Conservation (phyloP, 2,888 invertebrate species). For the Aleiodes alternator region DNA sequence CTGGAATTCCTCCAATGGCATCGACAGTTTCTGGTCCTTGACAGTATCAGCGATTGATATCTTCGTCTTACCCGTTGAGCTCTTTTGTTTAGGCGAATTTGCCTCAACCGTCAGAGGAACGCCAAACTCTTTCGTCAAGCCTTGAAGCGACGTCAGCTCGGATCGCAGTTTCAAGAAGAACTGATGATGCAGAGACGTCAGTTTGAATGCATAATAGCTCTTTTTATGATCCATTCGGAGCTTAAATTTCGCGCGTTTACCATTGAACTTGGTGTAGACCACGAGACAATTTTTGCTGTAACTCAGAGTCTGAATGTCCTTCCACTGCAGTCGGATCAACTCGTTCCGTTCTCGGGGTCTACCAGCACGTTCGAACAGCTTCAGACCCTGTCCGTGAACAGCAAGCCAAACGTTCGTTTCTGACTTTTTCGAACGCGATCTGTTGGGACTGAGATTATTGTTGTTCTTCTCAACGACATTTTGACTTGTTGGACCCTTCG, state of each 20-base stretch:
- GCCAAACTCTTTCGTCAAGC: constrained; percentile 74
- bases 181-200: constrained; percentile 87
- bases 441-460: constrained; percentile 58
- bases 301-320: constrained; percentile 85
- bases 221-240: constrained; percentile 85
- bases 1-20: constrained; percentile 78
- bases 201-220: constrained; percentile 85
- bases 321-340: constrained; percentile 80
- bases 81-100: constrained; percentile 64
- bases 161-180: constrained; percentile 85
- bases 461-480: constrained; percentile 52
- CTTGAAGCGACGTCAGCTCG: constrained; percentile 80
- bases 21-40: constrained; percentile 58
- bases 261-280: constrained; percentile 77
- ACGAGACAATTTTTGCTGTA: constrained; percentile 85
- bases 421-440: constrained; percentile 63
- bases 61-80: constrained; percentile 64
- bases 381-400: constrained; percentile 74
- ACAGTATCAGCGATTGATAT: constrained; percentile 64
- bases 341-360: constrained; percentile 68
- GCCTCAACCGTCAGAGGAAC: constrained; percentile 67
- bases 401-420: constrained; percentile 75
- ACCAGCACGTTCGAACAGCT: constrained; percentile 72
- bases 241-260: constrained; percentile 83
- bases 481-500: constrained; percentile 47